A percentile compares a stretch with the other conserved stretches of the same genome.
These are phyloP conservation scores for Xyrichtys novacula DNA, from an alignment of 2,797 vertebrate genomes.

Conservation along the genomic window DNA sequence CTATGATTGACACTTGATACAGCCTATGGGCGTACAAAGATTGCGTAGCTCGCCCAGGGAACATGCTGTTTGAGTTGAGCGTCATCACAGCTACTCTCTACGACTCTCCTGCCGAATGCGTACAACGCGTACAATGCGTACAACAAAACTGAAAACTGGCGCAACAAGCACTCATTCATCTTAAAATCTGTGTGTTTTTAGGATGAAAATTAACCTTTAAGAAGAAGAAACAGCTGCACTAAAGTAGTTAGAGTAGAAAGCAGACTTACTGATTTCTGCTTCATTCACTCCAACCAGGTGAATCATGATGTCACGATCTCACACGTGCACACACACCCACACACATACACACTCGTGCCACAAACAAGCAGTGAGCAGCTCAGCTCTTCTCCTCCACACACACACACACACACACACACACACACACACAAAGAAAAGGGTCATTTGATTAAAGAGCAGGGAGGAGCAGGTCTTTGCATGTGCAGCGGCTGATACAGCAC, in stretches of 20 bases:
- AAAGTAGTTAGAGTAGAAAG: not conserved
- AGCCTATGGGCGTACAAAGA: no score
- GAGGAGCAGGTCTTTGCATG: slow-evolving; percentile 34
- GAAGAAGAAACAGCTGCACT: no score
- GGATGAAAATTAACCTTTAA: no score
- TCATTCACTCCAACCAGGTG: not conserved
- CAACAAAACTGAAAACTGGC: no score
- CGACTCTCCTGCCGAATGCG: no score
- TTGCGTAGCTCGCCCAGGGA: no score
- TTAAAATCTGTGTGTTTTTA: not conserved
- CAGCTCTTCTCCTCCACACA: slow-evolving; percentile 3
- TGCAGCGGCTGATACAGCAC: slow-evolving; percentile 26
- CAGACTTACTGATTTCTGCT: not conserved
- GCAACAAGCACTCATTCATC: not conserved
- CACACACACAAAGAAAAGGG: not conserved
- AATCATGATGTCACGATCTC: not conserved
- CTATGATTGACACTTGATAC: no score
- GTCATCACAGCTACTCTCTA: no score
- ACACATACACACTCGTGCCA: not conserved
- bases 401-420: not conserved
- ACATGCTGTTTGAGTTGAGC: no score
- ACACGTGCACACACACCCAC: not conserved
- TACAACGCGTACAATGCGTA: no score
- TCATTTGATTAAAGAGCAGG: slow-evolving; percentile 15
- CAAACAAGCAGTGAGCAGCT: not conserved